phyloP scores from a whole-genome alignment of 2,888 invertebrate species.

The Furcula furcula region DNA sequence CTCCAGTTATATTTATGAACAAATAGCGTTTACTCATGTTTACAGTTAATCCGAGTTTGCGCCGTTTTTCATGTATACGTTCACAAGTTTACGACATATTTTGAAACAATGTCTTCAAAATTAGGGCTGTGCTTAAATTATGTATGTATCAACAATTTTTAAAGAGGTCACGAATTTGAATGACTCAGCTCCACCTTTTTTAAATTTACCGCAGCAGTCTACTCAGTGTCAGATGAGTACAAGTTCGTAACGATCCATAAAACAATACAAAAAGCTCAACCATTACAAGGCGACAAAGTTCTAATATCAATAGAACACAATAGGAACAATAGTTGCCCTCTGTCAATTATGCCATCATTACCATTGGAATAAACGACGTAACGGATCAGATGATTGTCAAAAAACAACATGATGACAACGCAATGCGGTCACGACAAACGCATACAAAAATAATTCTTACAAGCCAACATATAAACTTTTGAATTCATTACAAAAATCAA shows the following conservation, averaged over 20 bases:
- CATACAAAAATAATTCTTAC: slow-evolving; percentile 52
- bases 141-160: slow-evolving; percentile 29
- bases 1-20: slow-evolving; percentile 12
- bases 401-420: slow-evolving; percentile 68
- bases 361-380: slow-evolving; percentile 76
- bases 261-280: slow-evolving; percentile 67
- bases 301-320: slow-evolving; percentile 77
- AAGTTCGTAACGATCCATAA: slow-evolving; percentile 52
- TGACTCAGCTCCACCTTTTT: slow-evolving; percentile 69
- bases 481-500: slow-evolving; percentile 24
- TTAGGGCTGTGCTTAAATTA: neutral
- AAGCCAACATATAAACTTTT: slow-evolving; percentile 38
- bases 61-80: slow-evolving; percentile 3
- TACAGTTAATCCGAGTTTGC: neutral
- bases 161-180: slow-evolving; percentile 46
- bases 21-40: slow-evolving; percentile 2
- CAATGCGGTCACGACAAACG: slow-evolving; percentile 33
- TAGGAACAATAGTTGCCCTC: slow-evolving; percentile 78
- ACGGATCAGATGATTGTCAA: slow-evolving; percentile 72
- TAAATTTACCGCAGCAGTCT: slow-evolving; percentile 55
- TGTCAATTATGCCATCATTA: slow-evolving; percentile 81
- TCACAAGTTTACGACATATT: slow-evolving; percentile 8
- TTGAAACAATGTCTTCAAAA: slow-evolving; percentile 4
- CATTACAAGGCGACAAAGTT: slow-evolving; percentile 80
- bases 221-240: slow-evolving; percentile 53